Base-by-base conservation (phyloP, 2,797 vertebrate genomes). In the Thripadectes ignobilis region DNA sequence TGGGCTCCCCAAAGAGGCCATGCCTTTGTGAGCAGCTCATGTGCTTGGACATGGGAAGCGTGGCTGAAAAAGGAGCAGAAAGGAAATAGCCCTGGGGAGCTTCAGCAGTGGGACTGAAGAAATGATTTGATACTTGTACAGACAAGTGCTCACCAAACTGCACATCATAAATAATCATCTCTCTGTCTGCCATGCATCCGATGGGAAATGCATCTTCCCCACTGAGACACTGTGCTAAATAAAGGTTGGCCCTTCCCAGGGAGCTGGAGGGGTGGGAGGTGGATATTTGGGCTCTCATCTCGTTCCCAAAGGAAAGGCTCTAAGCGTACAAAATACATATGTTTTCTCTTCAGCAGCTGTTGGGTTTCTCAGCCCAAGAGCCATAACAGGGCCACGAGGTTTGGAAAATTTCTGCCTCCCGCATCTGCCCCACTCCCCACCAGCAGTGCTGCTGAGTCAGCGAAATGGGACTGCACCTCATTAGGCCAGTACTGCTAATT, bases 241-340 rank as follows among this genome's bases (percentile, higher is more conserved):
- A 76, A 65, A 94, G 48, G 32, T 78, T 85, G 96, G 96, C 12
- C 94, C 75, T 92, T 89, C 76, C 26, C 76, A 72, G 66, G 93
- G 74, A 90, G 73, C 7, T 1, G 32, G 52, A 71, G 72, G 27
- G 49, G 18, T 30, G 66, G 88, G 72, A 94, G 58, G 48, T 85
- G 85, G 93, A 78, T 58, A 7, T 26, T 6, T 27, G 24, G 65
- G 65, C 76, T 89, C 71, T 76, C 54, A 27, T 75, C 52, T 66
- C 93, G 59, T 78, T 85, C 94, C 76, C 76, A 55, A 34, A 89
- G 74, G 71, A 48, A 88, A 71, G 61, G 62, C 75, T 63, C 82
- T 71, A 61, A 72, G 76, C 2, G 0, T 88, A 54, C 67, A 27
- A 78, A 72, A 43, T 58, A 29, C 58, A 27, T 48, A 51, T 68